Evolutionary conservation across 2,113 vertebrate species (phyloP).

Genomic region (Damaliscus lunatus): DNA sequence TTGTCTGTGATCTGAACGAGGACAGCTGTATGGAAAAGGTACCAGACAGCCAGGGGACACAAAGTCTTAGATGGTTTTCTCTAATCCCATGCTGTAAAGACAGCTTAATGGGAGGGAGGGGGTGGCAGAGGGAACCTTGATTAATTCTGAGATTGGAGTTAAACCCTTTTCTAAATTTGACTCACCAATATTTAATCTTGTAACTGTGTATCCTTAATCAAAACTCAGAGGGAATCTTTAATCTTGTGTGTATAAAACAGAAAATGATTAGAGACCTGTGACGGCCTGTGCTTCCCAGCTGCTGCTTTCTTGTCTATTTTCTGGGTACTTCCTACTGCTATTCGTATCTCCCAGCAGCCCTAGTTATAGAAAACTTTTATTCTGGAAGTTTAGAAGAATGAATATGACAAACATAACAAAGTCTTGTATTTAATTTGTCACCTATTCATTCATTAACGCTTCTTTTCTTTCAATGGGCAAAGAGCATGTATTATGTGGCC

Average conservation of each 20-base stretch:
- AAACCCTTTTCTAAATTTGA: slow-evolving; percentile 94
- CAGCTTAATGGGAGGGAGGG: slow-evolving; percentile 20
- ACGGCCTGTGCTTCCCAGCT: slow-evolving; percentile 78
- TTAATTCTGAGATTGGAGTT: slow-evolving; percentile 91
- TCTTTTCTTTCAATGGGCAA: neutral
- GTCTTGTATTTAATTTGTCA: neutral
- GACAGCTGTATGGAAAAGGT: slow-evolving; percentile 21
- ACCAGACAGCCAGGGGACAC: neutral
- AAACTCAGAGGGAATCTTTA: slow-evolving; percentile 89
- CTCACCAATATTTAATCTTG: slow-evolving; percentile 90
- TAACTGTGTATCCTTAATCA: slow-evolving; percentile 93
- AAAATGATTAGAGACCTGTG: slow-evolving; percentile 84
- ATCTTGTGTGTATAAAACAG: slow-evolving; percentile 86
- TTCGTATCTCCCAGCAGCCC: neutral
- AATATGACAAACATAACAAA: neutral
- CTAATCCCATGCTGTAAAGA: slow-evolving; percentile 50
- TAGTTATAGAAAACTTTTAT: neutral
- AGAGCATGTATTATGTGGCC: neutral
- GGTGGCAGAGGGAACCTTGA: slow-evolving; percentile 85
- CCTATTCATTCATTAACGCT: neutral
- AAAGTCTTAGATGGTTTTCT: neutral
- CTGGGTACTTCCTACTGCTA: neutral
- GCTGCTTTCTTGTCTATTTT: slow-evolving; percentile 61
- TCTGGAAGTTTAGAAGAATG: neutral
- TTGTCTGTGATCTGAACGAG: slow-evolving; percentile 57